Evolutionary conservation across 2,888 invertebrate species (phyloP).

Genomic region (Volucella zonaria): DNA sequence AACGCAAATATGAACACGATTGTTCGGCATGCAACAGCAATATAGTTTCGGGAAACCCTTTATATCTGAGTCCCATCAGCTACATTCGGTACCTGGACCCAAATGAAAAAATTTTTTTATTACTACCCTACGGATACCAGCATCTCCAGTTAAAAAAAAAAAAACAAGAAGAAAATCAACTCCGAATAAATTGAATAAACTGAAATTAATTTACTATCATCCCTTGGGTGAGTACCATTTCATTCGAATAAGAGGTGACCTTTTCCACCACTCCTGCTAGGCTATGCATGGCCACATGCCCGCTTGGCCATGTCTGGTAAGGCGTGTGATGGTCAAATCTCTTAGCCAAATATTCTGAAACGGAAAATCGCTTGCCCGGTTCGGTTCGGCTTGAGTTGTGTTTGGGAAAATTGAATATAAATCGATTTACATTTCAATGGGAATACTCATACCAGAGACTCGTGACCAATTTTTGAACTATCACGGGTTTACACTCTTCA

Average conservation of each 20-base stretch:
- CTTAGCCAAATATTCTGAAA: slow-evolving; percentile 11
- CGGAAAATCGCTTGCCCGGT: not conserved
- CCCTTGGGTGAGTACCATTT: slow-evolving; percentile 19
- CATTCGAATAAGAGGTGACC: not conserved
- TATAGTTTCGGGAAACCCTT: too few relatives aligned
- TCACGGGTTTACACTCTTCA: too few relatives aligned
- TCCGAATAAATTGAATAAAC: slow-evolving; percentile 52
- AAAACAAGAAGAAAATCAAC: not conserved
- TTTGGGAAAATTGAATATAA: slow-evolving; percentile 29
- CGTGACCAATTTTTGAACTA: slow-evolving; percentile 8
- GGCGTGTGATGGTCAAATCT: slow-evolving; percentile 1
- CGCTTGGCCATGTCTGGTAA: slow-evolving; percentile 14
- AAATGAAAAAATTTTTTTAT: slow-evolving; percentile 18
- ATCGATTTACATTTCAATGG: slow-evolving; percentile 38
- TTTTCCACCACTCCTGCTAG: not conserved
- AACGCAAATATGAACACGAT: slow-evolving; percentile 5
- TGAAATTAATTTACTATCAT: slow-evolving; percentile 46
- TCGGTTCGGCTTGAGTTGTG: slow-evolving; percentile 14
- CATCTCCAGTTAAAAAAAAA: not conserved
- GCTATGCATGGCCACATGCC: not conserved
- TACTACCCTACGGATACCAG: not conserved
- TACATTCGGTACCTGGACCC: not conserved
- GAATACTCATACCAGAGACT: not conserved
- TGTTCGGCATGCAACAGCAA: not conserved
- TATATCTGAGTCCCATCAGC: not conserved